Evolutionary conservation across 1,140 invertebrate species (phyloP), one percentile per base, ranked within the genome.

Genomic region (Hyphantria cunea): DNA sequence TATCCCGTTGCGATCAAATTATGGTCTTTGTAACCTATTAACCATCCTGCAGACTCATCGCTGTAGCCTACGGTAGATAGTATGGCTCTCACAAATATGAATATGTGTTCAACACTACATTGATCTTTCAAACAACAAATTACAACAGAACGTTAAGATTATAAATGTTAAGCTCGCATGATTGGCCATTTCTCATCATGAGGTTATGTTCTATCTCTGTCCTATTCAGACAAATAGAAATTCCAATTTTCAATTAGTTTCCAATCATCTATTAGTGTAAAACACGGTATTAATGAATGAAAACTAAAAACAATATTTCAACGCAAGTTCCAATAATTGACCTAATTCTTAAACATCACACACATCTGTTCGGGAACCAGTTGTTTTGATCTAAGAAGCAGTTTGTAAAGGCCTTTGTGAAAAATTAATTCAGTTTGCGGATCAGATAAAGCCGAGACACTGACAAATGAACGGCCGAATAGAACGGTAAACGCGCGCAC

Each of bases 391-490:
- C 45, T 59, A 44, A 49, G 37, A 25, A 25, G 33, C 32, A 44
- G 39, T 48, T 41, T 47, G 42, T 42, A 49, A 32, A 34, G 42
- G 44, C 53, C 50, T 42, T 66, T 70, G 55, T 67, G 63, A 62
- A 25, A 25, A 70, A 70, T 72, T 77, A 66, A 74, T 74, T 77
- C 64, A 68, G 66, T 71, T 77, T 77, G 65, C 63, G 62, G 53
- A 72, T 72, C 69, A 70, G 75, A 78, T 78, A 72, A 51, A 56
- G 31, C 47, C 37, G 44, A 65, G 72, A 74, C 72, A 70, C 70
- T 78, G 72, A 78, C 68, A 74, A 78, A 74, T 74, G 75, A 71
- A 69, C 50, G 60, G 34, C 37, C 47, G 62, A 71, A 68, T 67
- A 48, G 63, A 68, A 66, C 61, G 74, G 54, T 55, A 56, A 61